Base-by-base conservation (phyloP, 2,888 invertebrate genomes). In the Zaprionus obscuricornis region DNA sequence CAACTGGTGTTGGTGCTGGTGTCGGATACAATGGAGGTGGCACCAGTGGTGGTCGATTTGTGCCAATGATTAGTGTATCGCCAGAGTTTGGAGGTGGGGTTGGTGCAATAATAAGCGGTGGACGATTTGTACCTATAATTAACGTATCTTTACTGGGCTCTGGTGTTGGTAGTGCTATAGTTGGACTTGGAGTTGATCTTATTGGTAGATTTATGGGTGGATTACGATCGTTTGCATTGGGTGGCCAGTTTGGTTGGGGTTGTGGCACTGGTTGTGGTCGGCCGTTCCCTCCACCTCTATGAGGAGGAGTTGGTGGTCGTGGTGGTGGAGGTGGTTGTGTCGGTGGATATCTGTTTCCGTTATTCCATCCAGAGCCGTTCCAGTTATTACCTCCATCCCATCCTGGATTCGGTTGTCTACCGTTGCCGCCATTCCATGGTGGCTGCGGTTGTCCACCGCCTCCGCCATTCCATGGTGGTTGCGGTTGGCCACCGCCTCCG, bases 51-150 rank as follows among this genome's bases (percentile, higher is more conserved):
- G 76, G 67, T 0, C 39, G 54, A 51, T 67, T 82, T 11, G 47
- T 72, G 45, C 68, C 84, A 10, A 62, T 14, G 18, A 77, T 62
- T 1, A 82, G 36, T 1, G 58, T 59, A 16, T 56, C 55, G 11
- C 37, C 42, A 0, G 7, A 11, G 10, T 5, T 14, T 4, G 29
- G 16, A 1, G 54, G 18, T 0, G 74, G 67, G 24, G 52, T 60
- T 10, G 70, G 68, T 8, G 62, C 29, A 27, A 70, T 64, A 0
- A 67, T 2, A 0, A 51, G 56, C 2, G 58, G 65, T 7, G 45
- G 71, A 36, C 11, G 8, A 5, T 50, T 74, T 16, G 36, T 58
- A n/a, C 51, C 69, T 1, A 8, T 16, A 20, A 72, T 51, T 2
- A 74, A 60, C 2, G 51, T 51, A 31, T 42, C 36, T 1, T 56